Conservation (phyloP, 1,140 invertebrate genomes). For the Drosophila pectinifera region DNA sequence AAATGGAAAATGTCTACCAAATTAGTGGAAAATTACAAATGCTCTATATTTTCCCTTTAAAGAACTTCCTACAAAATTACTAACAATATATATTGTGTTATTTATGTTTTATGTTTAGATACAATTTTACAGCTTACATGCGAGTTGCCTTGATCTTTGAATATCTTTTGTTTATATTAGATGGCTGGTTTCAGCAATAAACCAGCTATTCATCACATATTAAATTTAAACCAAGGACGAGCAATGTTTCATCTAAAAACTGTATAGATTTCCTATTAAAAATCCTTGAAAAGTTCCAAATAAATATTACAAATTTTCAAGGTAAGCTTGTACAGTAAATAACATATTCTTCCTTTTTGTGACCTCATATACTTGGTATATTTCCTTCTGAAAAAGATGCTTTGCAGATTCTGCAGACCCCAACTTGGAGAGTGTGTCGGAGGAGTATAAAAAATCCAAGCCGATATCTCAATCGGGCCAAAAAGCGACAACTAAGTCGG, state of each 20-base stretch:
- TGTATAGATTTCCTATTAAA: neutral
- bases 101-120: too few relatives aligned
- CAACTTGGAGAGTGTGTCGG: neutral
- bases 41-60: neutral
- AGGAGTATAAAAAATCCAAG: constrained; percentile 19
- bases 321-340: too few relatives aligned
- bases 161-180: neutral
- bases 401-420: neutral
- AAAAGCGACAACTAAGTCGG: constrained; percentile 59
- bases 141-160: neutral
- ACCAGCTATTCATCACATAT: neutral
- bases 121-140: neutral
- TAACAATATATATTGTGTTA: too few relatives aligned
- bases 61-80: too few relatives aligned
- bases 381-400: neutral
- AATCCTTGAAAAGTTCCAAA: neutral
- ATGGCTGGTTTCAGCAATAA: neutral
- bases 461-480: constrained; percentile 49
- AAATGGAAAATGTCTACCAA: neutral
- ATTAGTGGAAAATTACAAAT: neutral
- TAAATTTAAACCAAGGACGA: neutral
- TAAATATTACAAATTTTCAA: neutral
- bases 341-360: too few relatives aligned
- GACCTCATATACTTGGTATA: too few relatives aligned
- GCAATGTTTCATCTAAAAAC: neutral